phyloP scores from a whole-genome alignment of 2,113 vertebrate species.

The Cranoglanis bouderius region DNA sequence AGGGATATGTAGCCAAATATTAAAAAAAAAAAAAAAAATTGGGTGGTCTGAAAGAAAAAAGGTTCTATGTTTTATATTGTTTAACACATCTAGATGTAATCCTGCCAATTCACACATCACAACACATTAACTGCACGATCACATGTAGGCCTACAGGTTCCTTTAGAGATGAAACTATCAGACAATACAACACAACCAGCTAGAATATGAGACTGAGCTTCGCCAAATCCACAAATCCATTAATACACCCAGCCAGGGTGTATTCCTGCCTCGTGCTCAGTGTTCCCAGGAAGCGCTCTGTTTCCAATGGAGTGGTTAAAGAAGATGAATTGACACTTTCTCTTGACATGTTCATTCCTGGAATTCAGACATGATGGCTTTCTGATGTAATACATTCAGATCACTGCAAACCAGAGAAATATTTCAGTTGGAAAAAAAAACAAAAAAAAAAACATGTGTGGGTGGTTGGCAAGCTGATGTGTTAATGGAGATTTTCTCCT shows the following conservation, averaged over 20 bases:
- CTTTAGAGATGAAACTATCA: neutral
- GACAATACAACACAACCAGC: neutral
- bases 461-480: no score
- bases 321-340: neutral
- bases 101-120: no score
- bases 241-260: neutral
- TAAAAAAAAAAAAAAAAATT: no score
- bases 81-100: no score
- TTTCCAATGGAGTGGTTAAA: neutral
- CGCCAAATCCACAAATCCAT: neutral
- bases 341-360: neutral
- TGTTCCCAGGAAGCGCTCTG: neutral
- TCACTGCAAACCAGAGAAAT: neutral
- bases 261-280: neutral
- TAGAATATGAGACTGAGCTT: neutral
- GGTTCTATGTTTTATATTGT: no score
- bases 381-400: neutral
- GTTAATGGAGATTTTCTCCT: neutral
- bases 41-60: no score
- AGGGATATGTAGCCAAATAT: no score
- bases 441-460: neutral
- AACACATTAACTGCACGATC: no score
- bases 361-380: neutral
- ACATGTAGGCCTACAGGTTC: neutral
- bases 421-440: neutral